These are phyloP conservation scores for Apostichopus japonicus DNA, from an alignment of 35 echinoderm and acorn worm species.

Conservation along the genomic window DNA sequence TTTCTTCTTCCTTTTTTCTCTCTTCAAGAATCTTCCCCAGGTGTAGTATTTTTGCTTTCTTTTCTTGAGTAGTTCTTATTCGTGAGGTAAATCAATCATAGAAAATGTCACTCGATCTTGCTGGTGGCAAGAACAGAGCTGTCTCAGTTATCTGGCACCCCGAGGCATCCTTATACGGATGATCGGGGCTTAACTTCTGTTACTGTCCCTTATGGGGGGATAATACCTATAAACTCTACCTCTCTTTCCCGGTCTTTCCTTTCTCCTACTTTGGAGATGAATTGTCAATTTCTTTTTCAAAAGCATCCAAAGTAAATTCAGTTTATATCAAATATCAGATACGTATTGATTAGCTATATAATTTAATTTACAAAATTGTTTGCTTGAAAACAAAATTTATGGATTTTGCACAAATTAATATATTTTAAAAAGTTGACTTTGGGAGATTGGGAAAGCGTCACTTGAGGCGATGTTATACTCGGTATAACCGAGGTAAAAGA, in stretches of 20 bases:
- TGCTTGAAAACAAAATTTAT: slow-evolving; percentile 6
- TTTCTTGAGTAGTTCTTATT: neutral
- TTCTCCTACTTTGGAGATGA: slow-evolving; percentile 20
- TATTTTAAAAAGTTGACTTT: slow-evolving; percentile 36
- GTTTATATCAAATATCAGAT: slow-evolving; percentile 49
- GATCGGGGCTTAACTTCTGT: slow-evolving; percentile 49
- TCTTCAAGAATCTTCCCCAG: slow-evolving; percentile 19
- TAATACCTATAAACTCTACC: slow-evolving; percentile 30
- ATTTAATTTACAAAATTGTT: slow-evolving; percentile 45
- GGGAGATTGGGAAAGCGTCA: slow-evolving; percentile 8
- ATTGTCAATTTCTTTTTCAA: neutral
- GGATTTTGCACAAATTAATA: slow-evolving; percentile 42
- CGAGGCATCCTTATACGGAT: neutral
- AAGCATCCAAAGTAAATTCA: slow-evolving; percentile 26
- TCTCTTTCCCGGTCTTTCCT: neutral
- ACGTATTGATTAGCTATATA: slow-evolving; percentile 37
- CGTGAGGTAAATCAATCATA: slow-evolving; percentile 27
- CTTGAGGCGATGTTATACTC: neutral
- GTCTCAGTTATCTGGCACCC: slow-evolving; percentile 15
- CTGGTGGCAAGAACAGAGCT: slow-evolving; percentile 26
- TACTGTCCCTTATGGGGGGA: slow-evolving; percentile 50
- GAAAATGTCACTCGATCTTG: slow-evolving; percentile 27
- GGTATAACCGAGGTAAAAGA: neutral
- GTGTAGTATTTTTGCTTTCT: neutral
- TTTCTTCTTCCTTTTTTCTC: neutral